Percentiles rank a stretch among this genome's conserved stretches.
Conservation (phyloP, 1,140 invertebrate species). For the Penaeus vannamei region DNA sequence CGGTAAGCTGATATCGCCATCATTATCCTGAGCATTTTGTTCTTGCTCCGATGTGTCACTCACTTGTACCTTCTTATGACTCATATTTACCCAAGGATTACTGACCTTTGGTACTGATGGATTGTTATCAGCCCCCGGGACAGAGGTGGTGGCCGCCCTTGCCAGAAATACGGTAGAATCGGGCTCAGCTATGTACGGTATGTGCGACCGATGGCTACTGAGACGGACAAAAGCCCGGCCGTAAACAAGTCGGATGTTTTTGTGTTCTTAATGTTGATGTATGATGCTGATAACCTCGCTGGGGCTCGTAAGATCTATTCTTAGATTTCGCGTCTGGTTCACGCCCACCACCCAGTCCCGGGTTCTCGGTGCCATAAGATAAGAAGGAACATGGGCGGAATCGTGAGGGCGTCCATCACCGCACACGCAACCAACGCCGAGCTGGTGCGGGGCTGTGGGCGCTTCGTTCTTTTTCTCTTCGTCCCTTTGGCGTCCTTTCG, state of each 20-base stretch:
- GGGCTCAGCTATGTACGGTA: too few relatives aligned
- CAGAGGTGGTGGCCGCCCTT: too few relatives aligned
- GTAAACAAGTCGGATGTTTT: constrained; percentile 6
- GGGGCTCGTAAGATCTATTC: constrained; percentile 30
- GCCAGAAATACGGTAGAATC: too few relatives aligned
- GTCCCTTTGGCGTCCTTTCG: too few relatives aligned
- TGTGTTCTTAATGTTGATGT: constrained; percentile 29
- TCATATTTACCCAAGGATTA: constrained; percentile 37
- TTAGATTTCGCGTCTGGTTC: background rate
- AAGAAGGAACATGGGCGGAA: too few relatives aligned
- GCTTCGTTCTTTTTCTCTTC: too few relatives aligned
- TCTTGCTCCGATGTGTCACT: constrained; percentile 39
- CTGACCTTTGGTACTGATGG: constrained; percentile 20
- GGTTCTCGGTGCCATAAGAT: too few relatives aligned
- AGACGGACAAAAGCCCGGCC: constrained; percentile 20
- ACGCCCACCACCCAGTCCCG: too few relatives aligned
- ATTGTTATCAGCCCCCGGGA: background rate
- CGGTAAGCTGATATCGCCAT: constrained; percentile 51
- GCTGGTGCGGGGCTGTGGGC: too few relatives aligned
- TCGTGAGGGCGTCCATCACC: too few relatives aligned
- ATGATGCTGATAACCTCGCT: constrained; percentile 36
- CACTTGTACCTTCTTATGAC: constrained; percentile 36
- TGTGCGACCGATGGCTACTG: background rate
- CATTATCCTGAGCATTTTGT: constrained; percentile 57
- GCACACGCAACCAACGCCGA: too few relatives aligned